Evolutionary conservation across 2,888 invertebrate genomes (phyloP), one percentile per base, ranked within the genome.

Genomic region (Epsilonema sp.): DNA sequence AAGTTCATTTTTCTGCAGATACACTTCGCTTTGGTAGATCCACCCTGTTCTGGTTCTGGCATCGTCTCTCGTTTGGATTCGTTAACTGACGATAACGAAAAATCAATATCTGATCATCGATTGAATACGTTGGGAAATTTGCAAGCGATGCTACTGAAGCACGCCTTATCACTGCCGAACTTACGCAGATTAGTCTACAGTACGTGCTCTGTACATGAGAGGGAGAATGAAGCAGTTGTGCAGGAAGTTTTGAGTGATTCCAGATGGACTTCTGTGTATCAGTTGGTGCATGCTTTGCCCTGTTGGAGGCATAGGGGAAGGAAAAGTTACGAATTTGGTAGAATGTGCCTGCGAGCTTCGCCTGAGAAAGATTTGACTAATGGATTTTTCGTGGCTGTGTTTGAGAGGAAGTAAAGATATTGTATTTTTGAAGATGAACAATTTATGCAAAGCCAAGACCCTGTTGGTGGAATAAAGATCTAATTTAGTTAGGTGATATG

Each of bases 41-140:
- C 94, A 0, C 84, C 87, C 47, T 99, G 97, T 66, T 83, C 87
- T 23, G 92, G 94, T 38, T 84, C 87, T 64, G 92, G 86, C 78
- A 74, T 70, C 54, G 59, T 60, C 2, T 60, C 56, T 72, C 75
- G 82, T 26, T 76, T 79, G 67, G 67, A 73, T 38, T 72, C 74
- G 54, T 72, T 78, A 39, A 52, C 71, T 24, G 66, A 69, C 50
- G 54, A 66, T 42, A 58, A 66, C 21, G 62, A 60, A 3, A 56
- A 46, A n/a, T n/a, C n/a, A 37, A 19, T 16, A 5, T n/a, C n/a
- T 38, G 39, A 65, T 8, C 5, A 38, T 16, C 11, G 38, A 19
- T 19, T 38, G 38, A 38, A 38, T 19, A 16, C 38, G 8, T 19
- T 38, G n/a, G 38, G 63, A 69, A 70, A 26, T 72, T 51, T 42